Evolutionary conservation across 1,140 invertebrate species (phyloP), one percentile per base, ranked within the genome.

Genomic region (Drosophila albomicans): DNA sequence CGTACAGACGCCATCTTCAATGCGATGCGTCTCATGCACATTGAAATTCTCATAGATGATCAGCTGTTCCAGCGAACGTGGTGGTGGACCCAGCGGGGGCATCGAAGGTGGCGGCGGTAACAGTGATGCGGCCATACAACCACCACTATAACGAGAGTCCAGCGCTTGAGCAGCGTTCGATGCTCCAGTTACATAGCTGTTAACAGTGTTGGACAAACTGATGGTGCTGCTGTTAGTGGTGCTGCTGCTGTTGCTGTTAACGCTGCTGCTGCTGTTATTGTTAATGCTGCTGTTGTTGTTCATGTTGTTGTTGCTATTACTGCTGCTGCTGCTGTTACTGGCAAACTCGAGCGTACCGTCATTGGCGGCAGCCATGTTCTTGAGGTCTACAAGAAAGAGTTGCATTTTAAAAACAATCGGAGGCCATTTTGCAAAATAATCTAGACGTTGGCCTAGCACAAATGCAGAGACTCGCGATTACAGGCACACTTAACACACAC

Each of bases 41-140:
- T 92, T 87, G 62, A 91, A 92, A 67, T 92, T 92, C 77, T 92
- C 91, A 66, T 90, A 92, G 70, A 92, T 91, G 51, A 91, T 84
- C 32, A 92, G 70, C 59, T 88, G 85, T 70, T 92, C 91, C 61
- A 92, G 64, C 1, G 84, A 76, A 28, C 84, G 78, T 2, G 91
- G 79, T 15, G 81, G 81, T 7, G 85, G 85, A 58, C 80, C 85
- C 32, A 82, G 20, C 10, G 56, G 57, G 11, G 73, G 63, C 6
- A 73, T 68, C 30, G 77, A 59, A 1, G 38, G n/a, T n/a, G 57
- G 54, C 28, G 74, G 75, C 57, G 76, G 73, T 32, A 81, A 67
- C 58, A 61, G 54, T 46, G 65, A 8, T 13, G 84, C 46, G 43
- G 77, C 58, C 2, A 54, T 76, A 28, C 82, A 85, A 28, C 71